Evolutionary conservation across 2,888 invertebrate genomes (phyloP), one percentile per base, ranked within the genome.

Genomic region (Drosophila parthenogenetica): DNA sequence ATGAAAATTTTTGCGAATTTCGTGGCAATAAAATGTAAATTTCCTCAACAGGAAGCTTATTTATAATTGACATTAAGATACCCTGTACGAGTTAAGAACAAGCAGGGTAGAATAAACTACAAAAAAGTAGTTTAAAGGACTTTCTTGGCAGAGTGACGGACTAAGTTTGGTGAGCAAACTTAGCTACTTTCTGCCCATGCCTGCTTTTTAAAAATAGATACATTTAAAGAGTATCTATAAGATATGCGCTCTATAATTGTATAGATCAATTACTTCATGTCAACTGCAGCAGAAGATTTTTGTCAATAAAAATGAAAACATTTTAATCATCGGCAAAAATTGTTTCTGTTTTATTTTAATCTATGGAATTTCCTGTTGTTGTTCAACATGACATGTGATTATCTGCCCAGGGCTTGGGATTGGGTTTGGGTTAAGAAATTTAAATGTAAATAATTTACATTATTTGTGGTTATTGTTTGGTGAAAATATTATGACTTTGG

Each of bases 1-100:
- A 54, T 39, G 35, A 49, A 63, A 60, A 64, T 46, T 42, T 16
- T 22, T 29, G 22, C 17, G 19, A 73, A 50, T 48, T 46, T 64
- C 5, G 43, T 46, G 22, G 32, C 14, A 63, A 61, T 73, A 58
- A 63, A 50, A 60, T 13, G 17, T 50, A 54, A 40, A 77, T 70
- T 70, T 70, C 37, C 45, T 53, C 39, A 17, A 22, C 51, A 51
- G 66, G 51, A 76, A 62, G 67, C 50, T 63, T 17, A 45, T 48
- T 53, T 43, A 48, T 64, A 17, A 29, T 43, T 63, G 25, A 45
- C 53, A 49, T 49, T 17, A 17, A 17, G 13, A 42, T 54, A 48
- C 64, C 46, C 50, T 55, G 16, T 13, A 7, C 16, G 0, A 0
- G 13, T 25, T 8, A 8, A 8, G 8, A 1, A 29, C 2, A 29